A percentile compares a stretch with the other conserved stretches of the same genome.
Evolutionary conservation across 2,888 invertebrate species (phyloP).

Genomic region (Neoitamus cyanurus): DNA sequence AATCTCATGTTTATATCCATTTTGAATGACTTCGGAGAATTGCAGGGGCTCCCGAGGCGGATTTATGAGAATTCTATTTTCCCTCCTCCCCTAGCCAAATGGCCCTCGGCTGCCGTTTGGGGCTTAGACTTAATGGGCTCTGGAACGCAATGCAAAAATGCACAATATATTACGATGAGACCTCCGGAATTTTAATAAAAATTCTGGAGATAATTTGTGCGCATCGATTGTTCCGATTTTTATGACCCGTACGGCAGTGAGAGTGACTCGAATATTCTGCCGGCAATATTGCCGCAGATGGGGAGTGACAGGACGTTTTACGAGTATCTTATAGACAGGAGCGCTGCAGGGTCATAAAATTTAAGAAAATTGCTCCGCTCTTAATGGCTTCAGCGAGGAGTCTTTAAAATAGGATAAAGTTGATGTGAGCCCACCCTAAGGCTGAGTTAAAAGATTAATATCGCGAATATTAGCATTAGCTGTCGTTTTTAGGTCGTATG

Average conservation of each 20-base stretch:
- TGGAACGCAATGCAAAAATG: neutral
- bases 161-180: neutral
- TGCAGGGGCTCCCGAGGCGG: neutral
- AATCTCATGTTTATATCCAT: slow-evolving; percentile 40
- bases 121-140: neutral
- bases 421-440: neutral
- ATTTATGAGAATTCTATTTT: slow-evolving; percentile 6
- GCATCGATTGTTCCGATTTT: neutral
- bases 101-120: neutral
- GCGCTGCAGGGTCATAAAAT: neutral
- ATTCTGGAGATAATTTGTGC: slow-evolving; percentile 2
- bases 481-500: too few relatives aligned
- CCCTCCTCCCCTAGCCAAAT: neutral
- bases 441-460: neutral
- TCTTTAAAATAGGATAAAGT: neutral
- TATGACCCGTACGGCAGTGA: neutral
- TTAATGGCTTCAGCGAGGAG: neutral
- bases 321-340: neutral
- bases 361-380: neutral
- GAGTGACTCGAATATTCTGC: neutral
- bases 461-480: neutral
- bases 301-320: neutral
- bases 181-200: slow-evolving; percentile 8
- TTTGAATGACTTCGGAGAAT: slow-evolving; percentile 6
- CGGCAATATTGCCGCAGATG: neutral